Evolutionary conservation across 2,113 vertebrate genomes (phyloP), one percentile per base, ranked within the genome.

Genomic region (Colossoma macropomum): DNA sequence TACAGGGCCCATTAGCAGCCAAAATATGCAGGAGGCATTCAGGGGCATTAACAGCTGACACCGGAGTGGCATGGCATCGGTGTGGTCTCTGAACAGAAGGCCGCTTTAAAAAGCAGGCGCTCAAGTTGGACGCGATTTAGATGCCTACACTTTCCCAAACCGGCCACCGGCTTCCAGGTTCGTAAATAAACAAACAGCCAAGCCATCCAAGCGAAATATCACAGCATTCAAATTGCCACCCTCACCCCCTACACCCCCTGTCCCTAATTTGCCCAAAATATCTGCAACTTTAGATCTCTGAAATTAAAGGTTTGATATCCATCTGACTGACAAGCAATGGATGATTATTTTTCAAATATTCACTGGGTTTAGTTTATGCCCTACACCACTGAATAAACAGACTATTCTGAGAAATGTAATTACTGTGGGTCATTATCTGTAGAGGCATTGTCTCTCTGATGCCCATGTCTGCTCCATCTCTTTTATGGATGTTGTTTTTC

Each of bases 391-490:
- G 79, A 79, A 87, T 62, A 83, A 76, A 80, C 48, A 3, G 66
- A 70, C 78, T 86, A 78, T 60, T 84, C 81, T 60, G 80, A 72
- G 34, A 75, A 85, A 84, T 68, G 71, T 75, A 85, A 85, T 85
- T 85, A 83, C 59, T 32, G 50, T 41, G 13, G 75, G 80, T 82
- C 80, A 85, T 87, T 87, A 85, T 87, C 76, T 87, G 30, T 79
- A 65, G 79, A 85, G 68, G 48, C 54, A 81, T 34, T 77, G 80
- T 60, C 63, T 66, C 72, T 68, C 38, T 52, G 28, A 79, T 16
- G 56, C 41, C 19, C 10, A 60, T 79, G 79, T 81, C 73, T 81
- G 41, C 56, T 48, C 68, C 34, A 45, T 62, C 52, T 34, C 48
- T 79, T 74, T 81, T 74, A 76, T 73, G 54, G 27, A 70, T 59